Percentiles rank a stretch among this genome's conserved stretches.
Evolutionary conservation across 2,888 invertebrate species (phyloP).

Genomic region (Scotopteryx bipunctaria): DNA sequence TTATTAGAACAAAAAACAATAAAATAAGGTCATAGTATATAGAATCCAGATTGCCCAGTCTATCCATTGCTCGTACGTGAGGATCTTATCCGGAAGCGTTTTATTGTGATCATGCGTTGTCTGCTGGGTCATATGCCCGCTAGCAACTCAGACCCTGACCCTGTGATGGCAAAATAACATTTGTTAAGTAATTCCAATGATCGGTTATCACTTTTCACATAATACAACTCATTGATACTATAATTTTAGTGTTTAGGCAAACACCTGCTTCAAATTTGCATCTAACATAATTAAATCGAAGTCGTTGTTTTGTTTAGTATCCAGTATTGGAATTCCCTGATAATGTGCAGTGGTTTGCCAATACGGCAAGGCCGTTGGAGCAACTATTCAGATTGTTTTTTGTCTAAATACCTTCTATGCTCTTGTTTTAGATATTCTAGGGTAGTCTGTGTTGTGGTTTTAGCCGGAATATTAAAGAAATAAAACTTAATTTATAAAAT

Average conservation of each 20-base stretch:
- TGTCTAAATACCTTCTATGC: conserved; percentile 4
- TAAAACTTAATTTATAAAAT: too few species aligned
- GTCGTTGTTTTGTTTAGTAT: conserved; percentile 5
- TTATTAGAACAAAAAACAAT: too few species aligned
- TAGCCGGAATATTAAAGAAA: not conserved
- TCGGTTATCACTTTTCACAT: too few species aligned
- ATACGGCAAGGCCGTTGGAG: conserved; percentile 23
- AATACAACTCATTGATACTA: too few species aligned
- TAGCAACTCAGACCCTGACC: not conserved
- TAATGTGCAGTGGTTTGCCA: conserved; percentile 7
- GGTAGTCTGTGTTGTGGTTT: not conserved
- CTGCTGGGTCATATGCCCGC: conserved; percentile 4
- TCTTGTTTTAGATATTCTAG: not conserved
- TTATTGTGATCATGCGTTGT: conserved; percentile 4
- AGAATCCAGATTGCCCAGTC: not conserved
- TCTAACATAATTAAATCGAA: not conserved
- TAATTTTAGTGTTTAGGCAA: too few species aligned
- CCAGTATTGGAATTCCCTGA: conserved; percentile 12
- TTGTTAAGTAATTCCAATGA: too few species aligned
- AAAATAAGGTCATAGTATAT: too few species aligned
- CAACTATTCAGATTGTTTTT: conserved; percentile 20
- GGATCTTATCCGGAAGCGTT: conserved; percentile 19
- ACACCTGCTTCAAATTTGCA: conserved; percentile 10
- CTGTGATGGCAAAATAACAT: too few species aligned
- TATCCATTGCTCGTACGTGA: not conserved